Conservation (phyloP, 2,113 vertebrate species). For the Sturnus vulgaris region DNA sequence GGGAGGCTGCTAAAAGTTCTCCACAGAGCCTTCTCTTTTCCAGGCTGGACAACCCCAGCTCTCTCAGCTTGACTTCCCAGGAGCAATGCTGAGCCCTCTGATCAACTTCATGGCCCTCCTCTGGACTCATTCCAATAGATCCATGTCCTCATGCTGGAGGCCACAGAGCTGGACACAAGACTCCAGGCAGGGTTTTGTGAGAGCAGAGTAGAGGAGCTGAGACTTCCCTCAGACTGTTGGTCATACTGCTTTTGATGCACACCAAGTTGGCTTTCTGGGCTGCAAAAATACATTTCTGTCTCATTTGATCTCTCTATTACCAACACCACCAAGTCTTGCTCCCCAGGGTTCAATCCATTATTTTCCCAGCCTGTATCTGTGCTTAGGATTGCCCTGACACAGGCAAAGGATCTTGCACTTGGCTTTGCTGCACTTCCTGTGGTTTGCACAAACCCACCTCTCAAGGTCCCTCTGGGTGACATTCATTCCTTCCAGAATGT, state of each 20-base stretch:
- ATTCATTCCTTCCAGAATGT: neutral
- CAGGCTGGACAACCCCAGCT: neutral
- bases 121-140: accelerated
- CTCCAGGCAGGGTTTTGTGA: neutral
- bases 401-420: neutral
- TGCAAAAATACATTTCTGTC: neutral
- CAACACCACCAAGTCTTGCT: neutral
- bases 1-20: neutral
- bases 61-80: neutral
- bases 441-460: neutral
- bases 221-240: neutral
- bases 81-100: neutral
- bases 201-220: neutral
- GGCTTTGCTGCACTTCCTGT: neutral
- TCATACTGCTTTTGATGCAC: neutral
- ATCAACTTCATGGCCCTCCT: neutral
- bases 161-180: neutral
- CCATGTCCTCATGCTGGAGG: neutral
- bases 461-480: too few relatives aligned
- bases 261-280: neutral
- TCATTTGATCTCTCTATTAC: neutral
- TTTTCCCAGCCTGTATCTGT: too few relatives aligned
- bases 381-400: neutral
- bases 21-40: neutral
- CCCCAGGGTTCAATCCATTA: neutral